A percentile compares a stretch with the other conserved stretches of the same genome.
Evolutionary conservation across 2,113 vertebrate genomes (phyloP).

Genomic region (Taxidea taxus): DNA sequence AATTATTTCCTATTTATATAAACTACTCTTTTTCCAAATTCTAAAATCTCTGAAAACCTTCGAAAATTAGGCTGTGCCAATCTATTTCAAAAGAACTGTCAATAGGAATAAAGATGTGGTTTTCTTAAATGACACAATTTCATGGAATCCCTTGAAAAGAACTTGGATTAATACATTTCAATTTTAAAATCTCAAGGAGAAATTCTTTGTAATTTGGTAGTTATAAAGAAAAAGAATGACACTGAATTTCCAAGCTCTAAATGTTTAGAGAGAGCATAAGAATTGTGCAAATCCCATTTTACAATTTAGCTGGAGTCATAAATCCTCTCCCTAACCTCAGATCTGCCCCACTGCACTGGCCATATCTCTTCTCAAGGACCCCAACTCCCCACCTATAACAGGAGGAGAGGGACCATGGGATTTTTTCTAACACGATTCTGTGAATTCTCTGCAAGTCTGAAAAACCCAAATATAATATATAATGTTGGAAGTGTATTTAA

Average conservation of each 20-base stretch:
- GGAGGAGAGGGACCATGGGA: not conserved
- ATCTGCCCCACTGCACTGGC: too few species aligned
- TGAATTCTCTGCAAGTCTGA: not conserved
- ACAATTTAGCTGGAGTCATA: not conserved
- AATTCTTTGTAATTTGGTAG: not conserved
- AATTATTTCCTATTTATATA: slow-evolving; percentile 34
- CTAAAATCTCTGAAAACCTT: not conserved
- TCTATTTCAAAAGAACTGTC: slow-evolving; percentile 13
- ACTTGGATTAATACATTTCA: not conserved
- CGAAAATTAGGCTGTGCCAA: not conserved
- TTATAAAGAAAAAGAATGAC: not conserved
- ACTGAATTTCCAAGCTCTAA: not conserved
- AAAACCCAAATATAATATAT: not conserved
- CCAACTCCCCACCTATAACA: not conserved
- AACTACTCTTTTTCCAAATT: slow-evolving; percentile 2
- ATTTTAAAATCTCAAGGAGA: not conserved
- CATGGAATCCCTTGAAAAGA: not conserved
- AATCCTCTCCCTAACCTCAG: not conserved
- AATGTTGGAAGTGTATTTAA: not conserved
- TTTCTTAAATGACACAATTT: slow-evolving; percentile 30
- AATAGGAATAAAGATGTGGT: not conserved
- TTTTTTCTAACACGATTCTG: not conserved
- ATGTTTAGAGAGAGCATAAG: not conserved
- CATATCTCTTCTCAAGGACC: not conserved
- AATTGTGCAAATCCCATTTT: not conserved